A percentile compares a stretch with the other conserved stretches of the same genome.
phyloP scores from a whole-genome alignment of 2,888 invertebrate species.

The Sarcophaga variegata region DNA sequence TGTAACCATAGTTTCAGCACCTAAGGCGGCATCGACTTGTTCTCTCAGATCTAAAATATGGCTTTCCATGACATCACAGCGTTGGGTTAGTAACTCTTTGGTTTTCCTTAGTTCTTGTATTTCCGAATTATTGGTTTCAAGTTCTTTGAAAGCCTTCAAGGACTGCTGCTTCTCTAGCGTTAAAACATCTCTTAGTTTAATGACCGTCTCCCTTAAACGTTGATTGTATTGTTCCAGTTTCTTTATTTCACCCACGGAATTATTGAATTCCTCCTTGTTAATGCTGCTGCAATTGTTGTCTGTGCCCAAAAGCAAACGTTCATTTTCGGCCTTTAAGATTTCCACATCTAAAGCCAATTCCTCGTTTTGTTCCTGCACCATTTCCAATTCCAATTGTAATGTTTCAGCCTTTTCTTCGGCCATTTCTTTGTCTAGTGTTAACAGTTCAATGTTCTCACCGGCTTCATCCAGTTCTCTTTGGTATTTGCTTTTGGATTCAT shows the following conservation, averaged over 20 bases:
- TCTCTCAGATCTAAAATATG: constrained; percentile 96
- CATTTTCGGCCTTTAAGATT: constrained; percentile 90
- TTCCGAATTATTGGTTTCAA: constrained; percentile 93
- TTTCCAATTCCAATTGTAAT: constrained; percentile 92
- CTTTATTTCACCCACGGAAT: constrained; percentile 83
- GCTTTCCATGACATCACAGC: constrained; percentile 90
- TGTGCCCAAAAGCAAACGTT: constrained; percentile 80
- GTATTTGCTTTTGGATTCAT: constrained; percentile 91
- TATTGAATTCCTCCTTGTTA: constrained; percentile 86
- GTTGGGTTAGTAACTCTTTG: constrained; percentile 91
- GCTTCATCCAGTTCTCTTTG: constrained; percentile 96
- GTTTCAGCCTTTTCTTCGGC: constrained; percentile 96
- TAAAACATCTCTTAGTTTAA: constrained; percentile 94
- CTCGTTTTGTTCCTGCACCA: constrained; percentile 93
- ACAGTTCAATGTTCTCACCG: constrained; percentile 97
- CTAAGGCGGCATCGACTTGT: constrained; percentile 97
- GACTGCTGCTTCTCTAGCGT: constrained; percentile 96
- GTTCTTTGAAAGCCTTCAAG: constrained; percentile 93
- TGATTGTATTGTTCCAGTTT: constrained; percentile 97
- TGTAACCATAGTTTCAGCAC: constrained; percentile 99
- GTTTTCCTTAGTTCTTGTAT: constrained; percentile 91
- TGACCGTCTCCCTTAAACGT: constrained; percentile 94
- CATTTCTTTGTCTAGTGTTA: constrained; percentile 99
- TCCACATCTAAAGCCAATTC: constrained; percentile 94
- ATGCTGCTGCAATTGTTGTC: constrained; percentile 83